Evolutionary conservation across 2,113 vertebrate species (phyloP), one percentile per base, ranked within the genome.

Genomic region (Perccottus glenii): DNA sequence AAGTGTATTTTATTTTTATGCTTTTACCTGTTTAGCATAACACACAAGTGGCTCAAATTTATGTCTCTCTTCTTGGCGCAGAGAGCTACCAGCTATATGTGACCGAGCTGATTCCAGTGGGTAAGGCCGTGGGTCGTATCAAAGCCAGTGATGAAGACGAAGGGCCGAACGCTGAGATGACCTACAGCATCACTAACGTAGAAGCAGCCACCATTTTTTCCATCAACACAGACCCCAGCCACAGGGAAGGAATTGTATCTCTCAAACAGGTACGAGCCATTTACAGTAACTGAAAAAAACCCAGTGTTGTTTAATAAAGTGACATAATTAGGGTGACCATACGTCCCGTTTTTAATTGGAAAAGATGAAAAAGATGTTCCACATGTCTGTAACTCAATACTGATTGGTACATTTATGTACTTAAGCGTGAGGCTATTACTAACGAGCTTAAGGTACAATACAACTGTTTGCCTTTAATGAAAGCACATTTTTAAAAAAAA

Each of bases 11-110:
- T 27, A 27, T 27, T 27, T 27, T 27, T 27, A 27, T 27, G 19
- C 19, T 27, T 27, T 27, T 3, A 27, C 19, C 19, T 27, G 19
- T 27, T 27, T 27, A 27, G 19, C 19, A 2, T 27, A 27, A 27
- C 19, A 27, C 19, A 27, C 19, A 27, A 27, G 19, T 27, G 19
- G 3, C 19, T 2, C 19, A 27, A 27, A 27, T 27, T 2, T 27
- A 2, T 27, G 8, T 3, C 2, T 55, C 32, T 7, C 19, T 35
- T 27, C 11, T 61, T 53, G 27, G 51, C 79, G 49, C 89, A 98
- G 96, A 95, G 78, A 95, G 95, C 87, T 97, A 98, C 89, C 95
- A 96, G n/a, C 86, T 98, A 0, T 98, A 97, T 43, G 96, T 98
- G 63, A 94, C 96, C 16, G 96, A 98, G 79, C 94, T 94, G 6